A percentile compares a stretch with the other conserved stretches of the same genome.
phyloP scores from a whole-genome alignment of 2,888 invertebrate species.

The Melanchra persicariae region DNA sequence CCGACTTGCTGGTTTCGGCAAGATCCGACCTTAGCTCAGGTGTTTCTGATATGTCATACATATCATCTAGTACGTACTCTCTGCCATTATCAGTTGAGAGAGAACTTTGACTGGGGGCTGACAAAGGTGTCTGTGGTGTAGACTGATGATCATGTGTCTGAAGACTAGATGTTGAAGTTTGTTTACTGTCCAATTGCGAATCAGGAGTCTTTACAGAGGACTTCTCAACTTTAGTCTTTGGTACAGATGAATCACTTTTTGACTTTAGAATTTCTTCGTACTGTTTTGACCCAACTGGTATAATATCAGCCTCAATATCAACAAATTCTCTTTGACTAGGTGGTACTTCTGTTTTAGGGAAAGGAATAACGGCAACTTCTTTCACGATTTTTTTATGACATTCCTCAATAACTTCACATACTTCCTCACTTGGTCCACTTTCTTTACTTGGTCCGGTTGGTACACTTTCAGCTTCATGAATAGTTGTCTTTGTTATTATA shows the following conservation, averaged over 20 bases:
- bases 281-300: constrained; percentile 83
- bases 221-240: constrained; percentile 87
- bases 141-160: constrained; percentile 90
- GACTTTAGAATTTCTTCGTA: constrained; percentile 89
- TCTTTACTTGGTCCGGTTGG: constrained; percentile 55
- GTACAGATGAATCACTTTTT: constrained; percentile 89
- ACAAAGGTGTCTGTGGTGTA: constrained; percentile 91
- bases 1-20: constrained; percentile 88
- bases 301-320: constrained; percentile 87
- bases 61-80: constrained; percentile 92
- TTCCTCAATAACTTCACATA: constrained; percentile 76
- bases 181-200: constrained; percentile 87
- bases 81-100: constrained; percentile 92
- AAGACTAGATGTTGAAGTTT: constrained; percentile 91
- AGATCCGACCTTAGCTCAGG: constrained; percentile 90
- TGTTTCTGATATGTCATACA: constrained; percentile 91
- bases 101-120: constrained; percentile 92
- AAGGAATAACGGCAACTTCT: constrained; percentile 85
- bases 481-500: constrained; percentile 73
- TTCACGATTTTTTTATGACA: constrained; percentile 81
- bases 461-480: constrained; percentile 73
- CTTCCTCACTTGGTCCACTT: constrained; percentile 21
- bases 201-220: constrained; percentile 84
- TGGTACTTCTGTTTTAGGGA: constrained; percentile 85
- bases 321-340: constrained; percentile 88